phyloP scores from a whole-genome alignment of 2,888 invertebrate genomes.

The Dryococelus australis region DNA sequence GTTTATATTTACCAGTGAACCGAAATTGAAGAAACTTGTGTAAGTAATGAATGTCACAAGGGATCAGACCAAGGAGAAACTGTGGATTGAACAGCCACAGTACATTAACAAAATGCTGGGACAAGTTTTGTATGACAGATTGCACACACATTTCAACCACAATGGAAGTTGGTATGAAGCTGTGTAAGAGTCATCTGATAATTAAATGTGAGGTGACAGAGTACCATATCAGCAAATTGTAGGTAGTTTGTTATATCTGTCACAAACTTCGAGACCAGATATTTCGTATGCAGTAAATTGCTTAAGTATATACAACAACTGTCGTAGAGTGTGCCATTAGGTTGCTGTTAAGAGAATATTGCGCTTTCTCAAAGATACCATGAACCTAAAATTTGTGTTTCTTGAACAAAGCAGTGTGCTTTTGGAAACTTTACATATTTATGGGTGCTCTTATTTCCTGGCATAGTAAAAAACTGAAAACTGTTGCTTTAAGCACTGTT shows the following conservation, averaged over 20 bases:
- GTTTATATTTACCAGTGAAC: neutral
- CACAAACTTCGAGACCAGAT: neutral
- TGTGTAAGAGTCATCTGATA: neutral
- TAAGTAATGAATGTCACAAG: neutral
- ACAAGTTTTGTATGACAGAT: neutral
- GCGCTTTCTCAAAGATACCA: neutral
- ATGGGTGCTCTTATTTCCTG: no score
- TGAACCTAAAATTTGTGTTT: no score
- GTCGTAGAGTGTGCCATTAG: neutral
- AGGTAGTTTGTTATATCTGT: neutral
- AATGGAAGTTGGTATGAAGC: slow-evolving; percentile 17
- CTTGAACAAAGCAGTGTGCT: no score
- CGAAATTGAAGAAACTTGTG: neutral
- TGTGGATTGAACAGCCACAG: neutral
- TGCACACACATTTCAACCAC: neutral
- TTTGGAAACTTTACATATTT: no score
- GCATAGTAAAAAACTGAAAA: no score
- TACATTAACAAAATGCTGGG: neutral
- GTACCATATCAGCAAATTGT: neutral
- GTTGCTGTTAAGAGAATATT: slow-evolving; percentile 17
- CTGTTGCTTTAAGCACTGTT: no score
- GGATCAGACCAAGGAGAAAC: neutral
- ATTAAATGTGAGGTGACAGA: neutral
- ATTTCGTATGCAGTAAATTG: neutral
- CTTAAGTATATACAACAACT: neutral